Evolutionary conservation across 1,140 invertebrate genomes (phyloP), one percentile per base, ranked within the genome.

Genomic region (Ips nitidus): DNA sequence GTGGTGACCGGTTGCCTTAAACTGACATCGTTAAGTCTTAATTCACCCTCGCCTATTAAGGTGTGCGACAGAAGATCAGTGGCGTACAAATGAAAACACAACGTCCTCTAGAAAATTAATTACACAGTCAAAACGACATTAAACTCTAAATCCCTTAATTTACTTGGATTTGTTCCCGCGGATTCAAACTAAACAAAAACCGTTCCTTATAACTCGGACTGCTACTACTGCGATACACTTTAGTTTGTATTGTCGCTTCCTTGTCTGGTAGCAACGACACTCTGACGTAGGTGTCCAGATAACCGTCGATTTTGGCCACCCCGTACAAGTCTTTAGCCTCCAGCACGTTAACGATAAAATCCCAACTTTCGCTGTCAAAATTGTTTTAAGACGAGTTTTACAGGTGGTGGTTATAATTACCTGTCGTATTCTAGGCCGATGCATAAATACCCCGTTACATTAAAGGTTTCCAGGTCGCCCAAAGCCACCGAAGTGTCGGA

Each of bases 401-500:
- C 5, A 47, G 45, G 45, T 5, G 22, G 0, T 6, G n/a, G 45
- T n/a, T 6, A 47, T 6, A n/a, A 47, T 37, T 50, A 76, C 88
- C 86, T 89, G 76, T 93, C 91, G 74, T 91, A 90, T 77, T 93
- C 89, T 41, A 93, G 81, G 1, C 90, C 90, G 66, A 93, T 84
- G 78, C 91, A 91, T 0, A 94, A 80, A 76, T 91, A 87, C 1
- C 91, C 92, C 1, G 89, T 89, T 42, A 91, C 83, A 75, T 87
- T 85, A n/a, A 88, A 86, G 71, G 88, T 86, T 71, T 92, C 89
- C 22, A 91, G 81, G 76, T 92, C 88, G 52, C 86, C 86, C 2
- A 91, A 82, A 39, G 86, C 85, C 1, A 93, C 86, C 4, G 90
- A 92, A 0, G 91, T 92, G 71, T 94, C 91, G 3, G 91, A 94